Conservation (phyloP, 53 echinoderm and acorn worm species). For the Stichopus horrens region DNA sequence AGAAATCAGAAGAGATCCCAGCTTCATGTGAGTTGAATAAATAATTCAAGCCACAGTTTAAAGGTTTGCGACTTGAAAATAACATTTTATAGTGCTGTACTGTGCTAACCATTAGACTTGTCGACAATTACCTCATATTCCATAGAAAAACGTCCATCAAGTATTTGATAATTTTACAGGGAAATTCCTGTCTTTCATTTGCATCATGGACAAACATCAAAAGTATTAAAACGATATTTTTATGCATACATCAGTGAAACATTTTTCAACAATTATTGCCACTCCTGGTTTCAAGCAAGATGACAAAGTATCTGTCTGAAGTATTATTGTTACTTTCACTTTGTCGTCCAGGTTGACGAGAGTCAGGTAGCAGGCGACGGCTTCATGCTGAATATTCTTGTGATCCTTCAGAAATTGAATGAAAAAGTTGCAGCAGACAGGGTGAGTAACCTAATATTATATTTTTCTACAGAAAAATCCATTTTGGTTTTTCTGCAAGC, state of each 20-base stretch:
- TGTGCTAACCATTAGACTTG: not conserved
- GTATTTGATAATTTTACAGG: no score
- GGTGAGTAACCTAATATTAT: conserved; percentile 30
- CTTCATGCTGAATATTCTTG: conserved; percentile 88
- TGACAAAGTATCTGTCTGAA: not conserved
- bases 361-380: conserved; percentile 91
- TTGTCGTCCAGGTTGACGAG: conserved; percentile 76
- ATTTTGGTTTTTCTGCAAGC: no score
- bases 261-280: no score
- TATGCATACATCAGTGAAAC: no score
- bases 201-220: no score
- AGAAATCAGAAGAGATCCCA: conserved; percentile 93
- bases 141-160: not conserved
- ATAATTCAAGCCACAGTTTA: not conserved
- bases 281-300: no score
- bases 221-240: no score
- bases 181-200: no score
- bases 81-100: no score
- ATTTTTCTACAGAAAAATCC: no score
- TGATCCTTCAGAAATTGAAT: conserved; percentile 75
- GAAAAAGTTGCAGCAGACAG: conserved; percentile 75
- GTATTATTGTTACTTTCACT: not conserved
- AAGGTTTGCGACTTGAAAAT: not conserved
- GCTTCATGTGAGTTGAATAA: conserved; percentile 73
- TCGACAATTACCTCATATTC: not conserved